These are phyloP conservation scores for Hycleus phaleratus DNA, from an alignment of 1,140 invertebrate species.

Conservation along the genomic window DNA sequence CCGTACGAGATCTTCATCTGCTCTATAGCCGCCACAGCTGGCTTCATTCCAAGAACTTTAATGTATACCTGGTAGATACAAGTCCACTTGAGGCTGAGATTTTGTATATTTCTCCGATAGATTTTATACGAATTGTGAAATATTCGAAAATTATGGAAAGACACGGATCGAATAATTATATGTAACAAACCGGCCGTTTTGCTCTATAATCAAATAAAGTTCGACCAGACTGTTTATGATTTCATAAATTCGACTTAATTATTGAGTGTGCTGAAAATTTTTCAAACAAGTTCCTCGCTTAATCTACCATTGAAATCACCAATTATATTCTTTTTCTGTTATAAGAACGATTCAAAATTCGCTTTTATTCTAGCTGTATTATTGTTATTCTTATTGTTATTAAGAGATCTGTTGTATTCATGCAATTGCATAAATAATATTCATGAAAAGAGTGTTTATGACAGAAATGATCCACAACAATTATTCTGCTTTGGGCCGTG, in stretches of 20 bases:
- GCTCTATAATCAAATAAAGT: neutral
- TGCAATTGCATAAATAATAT: too few relatives aligned
- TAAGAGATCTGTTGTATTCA: too few relatives aligned
- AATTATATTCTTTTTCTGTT: too few relatives aligned
- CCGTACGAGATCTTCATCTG: constrained; percentile 30
- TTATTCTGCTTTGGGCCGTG: neutral
- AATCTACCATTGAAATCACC: constrained; percentile 3
- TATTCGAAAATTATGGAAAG: neutral
- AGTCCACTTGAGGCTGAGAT: neutral
- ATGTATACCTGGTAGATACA: neutral
- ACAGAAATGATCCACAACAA: too few relatives aligned
- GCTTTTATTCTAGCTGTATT: too few relatives aligned
- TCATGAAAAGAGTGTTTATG: too few relatives aligned
- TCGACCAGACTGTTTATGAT: constrained; percentile 6
- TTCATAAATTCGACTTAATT: constrained; percentile 13
- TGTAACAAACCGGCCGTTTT: constrained; percentile 2
- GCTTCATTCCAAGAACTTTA: constrained; percentile 26
- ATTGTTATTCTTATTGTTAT: too few relatives aligned
- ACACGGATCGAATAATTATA: constrained; percentile 6
- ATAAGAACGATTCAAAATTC: too few relatives aligned
- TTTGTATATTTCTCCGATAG: neutral
- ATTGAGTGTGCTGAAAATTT: constrained; percentile 1
- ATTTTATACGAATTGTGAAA: neutral
- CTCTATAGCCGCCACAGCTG: constrained; percentile 25
- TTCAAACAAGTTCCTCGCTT: constrained; percentile 3